Evolutionary conservation across 2,888 invertebrate species (phyloP).

Genomic region (Suillia variegata): DNA sequence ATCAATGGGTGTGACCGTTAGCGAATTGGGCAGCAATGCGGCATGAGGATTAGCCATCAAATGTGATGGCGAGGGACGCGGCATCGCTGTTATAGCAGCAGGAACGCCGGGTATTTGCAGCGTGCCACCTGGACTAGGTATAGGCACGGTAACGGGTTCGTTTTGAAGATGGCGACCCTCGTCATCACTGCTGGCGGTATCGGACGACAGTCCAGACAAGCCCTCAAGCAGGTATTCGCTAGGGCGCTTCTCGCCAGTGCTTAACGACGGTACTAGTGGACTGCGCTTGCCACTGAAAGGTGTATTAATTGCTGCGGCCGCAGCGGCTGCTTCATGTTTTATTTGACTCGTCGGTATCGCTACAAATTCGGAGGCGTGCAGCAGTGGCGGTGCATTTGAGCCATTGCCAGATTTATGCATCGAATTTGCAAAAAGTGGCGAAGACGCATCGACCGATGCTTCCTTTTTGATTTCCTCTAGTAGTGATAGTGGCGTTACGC

Average conservation of each 20-base stretch:
- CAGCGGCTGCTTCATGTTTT: conserved; percentile 49
- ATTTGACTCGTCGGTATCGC: conserved; percentile 54
- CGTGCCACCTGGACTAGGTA: conserved; percentile 48
- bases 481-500: conserved; percentile 42
- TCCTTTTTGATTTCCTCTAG: conserved; percentile 54
- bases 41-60: no score
- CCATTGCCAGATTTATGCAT: conserved; percentile 3
- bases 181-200: conserved; percentile 47
- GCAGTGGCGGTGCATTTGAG: conserved; percentile 23
- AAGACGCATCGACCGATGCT: no score
- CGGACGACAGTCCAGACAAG: conserved; percentile 43
- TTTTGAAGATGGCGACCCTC: no score
- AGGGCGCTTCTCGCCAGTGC: no score
- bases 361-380: conserved; percentile 38
- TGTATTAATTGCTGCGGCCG: background rate
- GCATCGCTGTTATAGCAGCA: conserved; percentile 47
- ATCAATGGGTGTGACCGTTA: conserved; percentile 47
- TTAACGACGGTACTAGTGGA: conserved; percentile 23
- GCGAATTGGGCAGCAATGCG: conserved; percentile 35
- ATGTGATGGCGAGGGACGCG: conserved; percentile 30
- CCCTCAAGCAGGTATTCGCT: conserved; percentile 33
- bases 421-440: conserved; percentile 30
- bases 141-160: conserved; percentile 28
- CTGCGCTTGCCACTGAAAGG: conserved; percentile 26
- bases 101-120: conserved; percentile 53